A percentile compares a stretch with the other conserved stretches of the same genome.
These are phyloP conservation scores for Tetramorium simillimum DNA, from an alignment of 1,140 invertebrate genomes.

Conservation along the genomic window DNA sequence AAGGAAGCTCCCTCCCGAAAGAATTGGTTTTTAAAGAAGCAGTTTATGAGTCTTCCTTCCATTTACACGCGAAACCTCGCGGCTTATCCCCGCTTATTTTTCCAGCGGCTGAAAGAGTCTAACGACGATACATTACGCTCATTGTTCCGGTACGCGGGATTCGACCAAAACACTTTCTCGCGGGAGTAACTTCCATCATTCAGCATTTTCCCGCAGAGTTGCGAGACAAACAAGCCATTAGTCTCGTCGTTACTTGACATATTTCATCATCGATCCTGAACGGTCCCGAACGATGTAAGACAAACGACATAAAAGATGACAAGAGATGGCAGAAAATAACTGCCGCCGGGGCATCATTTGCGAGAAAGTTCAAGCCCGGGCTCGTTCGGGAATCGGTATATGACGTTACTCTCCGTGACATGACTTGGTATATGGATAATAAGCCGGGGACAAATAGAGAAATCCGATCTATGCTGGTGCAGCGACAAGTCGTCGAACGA, in stretches of 20 bases:
- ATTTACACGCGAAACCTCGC: neutral
- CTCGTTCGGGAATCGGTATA: neutral
- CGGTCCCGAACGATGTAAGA: neutral
- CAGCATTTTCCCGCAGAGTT: conserved; percentile 16
- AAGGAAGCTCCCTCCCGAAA: neutral
- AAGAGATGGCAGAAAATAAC: neutral
- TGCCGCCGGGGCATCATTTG: neutral
- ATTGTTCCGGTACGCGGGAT: neutral
- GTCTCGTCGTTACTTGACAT: conserved; percentile 18
- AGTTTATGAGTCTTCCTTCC: neutral
- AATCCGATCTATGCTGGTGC: neutral
- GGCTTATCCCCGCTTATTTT: neutral
- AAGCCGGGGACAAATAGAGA: neutral
- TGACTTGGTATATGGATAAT: neutral
- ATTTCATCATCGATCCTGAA: conserved; percentile 13
- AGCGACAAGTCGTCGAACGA: neutral
- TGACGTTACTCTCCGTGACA: neutral
- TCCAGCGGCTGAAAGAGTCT: neutral
- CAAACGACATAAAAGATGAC: conserved; percentile 24
- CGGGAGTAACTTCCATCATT: neutral
- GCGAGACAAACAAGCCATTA: conserved; percentile 36
- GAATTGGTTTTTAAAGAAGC: neutral
- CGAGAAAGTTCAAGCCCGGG: neutral
- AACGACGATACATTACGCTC: neutral
- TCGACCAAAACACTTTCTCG: neutral